Base-by-base conservation (phyloP, 1,140 invertebrate genomes). In the Micrasema minimum region DNA sequence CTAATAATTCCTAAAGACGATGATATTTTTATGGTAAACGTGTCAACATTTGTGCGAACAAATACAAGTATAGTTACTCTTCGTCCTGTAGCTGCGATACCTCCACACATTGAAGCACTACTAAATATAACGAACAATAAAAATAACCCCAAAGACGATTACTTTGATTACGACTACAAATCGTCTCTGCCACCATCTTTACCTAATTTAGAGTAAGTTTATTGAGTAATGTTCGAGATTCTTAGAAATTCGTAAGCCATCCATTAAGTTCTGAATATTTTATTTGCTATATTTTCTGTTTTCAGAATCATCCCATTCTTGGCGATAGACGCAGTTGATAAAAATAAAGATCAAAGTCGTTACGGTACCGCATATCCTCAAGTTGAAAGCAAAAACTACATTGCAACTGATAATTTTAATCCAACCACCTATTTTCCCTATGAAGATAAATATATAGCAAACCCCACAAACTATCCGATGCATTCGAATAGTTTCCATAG, bases 241-340 rank as follows among this genome's bases (percentile, higher is more conserved):
- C 4, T 18, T 50, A 50, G 4, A 18, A 50, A 18, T 9, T 10
- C 16, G 9, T 22, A 51, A 4, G 18, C 2, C 7, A 12, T 16
- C 11, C 23, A 20, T 20, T 20, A 22, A 20, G n/a, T 22, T 51
- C 16, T 20, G 3, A 26, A 57, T 61, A 46, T 50, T 45, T n/a
- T n/a, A n/a, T n/a, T 45, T 77, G 37, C 70, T 43, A 53, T 53
- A 18, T 53, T 75, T 59, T 57, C 37, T 62, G n/a, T 71, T 86
- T 85, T 72, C 77, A 93, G 91, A 80, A 92, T 93, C 75, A 93
- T 93, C 78, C 91, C 91, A 31, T 93, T 93, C 80, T 88, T 93
- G 66, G 91, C 91, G 31, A 90, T 90, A 31, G 92, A 93, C 78
- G 92, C 92, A 18, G 85, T 93, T 31, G 77, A 83, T 2, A 81